phyloP scores from a whole-genome alignment of 2,888 invertebrate genomes.

The Strigamia maritima region DNA sequence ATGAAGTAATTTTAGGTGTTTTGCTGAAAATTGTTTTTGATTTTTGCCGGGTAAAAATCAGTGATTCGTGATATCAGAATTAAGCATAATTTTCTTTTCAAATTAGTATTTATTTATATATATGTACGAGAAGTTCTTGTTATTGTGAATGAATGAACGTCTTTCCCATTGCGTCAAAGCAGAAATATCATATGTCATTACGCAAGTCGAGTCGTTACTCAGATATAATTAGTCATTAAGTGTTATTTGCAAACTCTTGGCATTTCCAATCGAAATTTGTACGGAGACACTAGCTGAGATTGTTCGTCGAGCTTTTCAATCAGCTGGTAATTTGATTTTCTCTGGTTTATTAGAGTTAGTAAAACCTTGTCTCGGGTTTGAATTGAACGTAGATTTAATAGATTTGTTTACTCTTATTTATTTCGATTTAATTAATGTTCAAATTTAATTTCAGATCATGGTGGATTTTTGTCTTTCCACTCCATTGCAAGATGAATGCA shows the following conservation, averaged over 20 bases:
- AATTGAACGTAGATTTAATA: not conserved
- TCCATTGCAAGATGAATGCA: slow-evolving; percentile 72
- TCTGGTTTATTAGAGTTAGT: too few species aligned
- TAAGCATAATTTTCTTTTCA: too few species aligned
- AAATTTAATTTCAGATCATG: slow-evolving; percentile 61
- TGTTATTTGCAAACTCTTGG: not conserved
- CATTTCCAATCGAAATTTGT: not conserved
- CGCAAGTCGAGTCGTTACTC: not conserved
- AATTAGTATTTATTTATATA: too few species aligned
- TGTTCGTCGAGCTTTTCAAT: too few species aligned
- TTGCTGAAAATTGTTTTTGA: not conserved
- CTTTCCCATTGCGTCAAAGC: not conserved
- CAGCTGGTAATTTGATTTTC: too few species aligned
- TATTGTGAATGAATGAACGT: not conserved
- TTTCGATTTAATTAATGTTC: not conserved
- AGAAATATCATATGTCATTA: not conserved
- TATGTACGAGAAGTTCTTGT: too few species aligned
- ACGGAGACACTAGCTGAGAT: too few species aligned
- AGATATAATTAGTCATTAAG: not conserved
- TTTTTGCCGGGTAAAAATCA: too few species aligned
- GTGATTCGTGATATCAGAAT: too few species aligned
- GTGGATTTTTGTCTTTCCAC: slow-evolving; percentile 71
- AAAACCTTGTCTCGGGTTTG: not conserved
- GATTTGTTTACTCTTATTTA: not conserved
- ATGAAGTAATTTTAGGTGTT: not conserved